A percentile compares a stretch with the other conserved stretches of the same genome.
Conservation (phyloP, 2,113 vertebrate genomes). For the Pavo muticus region DNA sequence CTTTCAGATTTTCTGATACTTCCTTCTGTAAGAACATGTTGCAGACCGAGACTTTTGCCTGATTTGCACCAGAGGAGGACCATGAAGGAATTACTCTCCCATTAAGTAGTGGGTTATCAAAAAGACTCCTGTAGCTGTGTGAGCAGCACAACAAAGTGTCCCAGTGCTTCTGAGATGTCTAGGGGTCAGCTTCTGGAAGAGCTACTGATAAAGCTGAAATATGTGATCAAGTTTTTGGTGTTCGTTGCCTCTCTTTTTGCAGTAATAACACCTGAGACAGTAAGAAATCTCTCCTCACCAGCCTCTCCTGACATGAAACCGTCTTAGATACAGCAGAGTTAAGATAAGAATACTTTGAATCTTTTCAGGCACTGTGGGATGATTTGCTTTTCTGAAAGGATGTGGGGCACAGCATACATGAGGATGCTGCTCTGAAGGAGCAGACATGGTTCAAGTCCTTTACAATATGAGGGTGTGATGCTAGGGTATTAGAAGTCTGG, state of each 20-base stretch:
- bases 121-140: background rate
- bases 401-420: background rate
- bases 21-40: background rate
- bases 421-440: background rate
- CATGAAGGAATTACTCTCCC: background rate
- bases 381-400: background rate
- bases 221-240: background rate
- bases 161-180: background rate
- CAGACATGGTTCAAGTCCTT: background rate
- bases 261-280: background rate
- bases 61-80: background rate
- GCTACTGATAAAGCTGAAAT: background rate
- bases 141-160: fast-evolving
- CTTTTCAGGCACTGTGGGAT: background rate
- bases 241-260: background rate
- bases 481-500: background rate
- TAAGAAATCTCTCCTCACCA: background rate
- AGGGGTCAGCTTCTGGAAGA: background rate
- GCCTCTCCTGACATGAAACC: background rate
- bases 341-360: background rate
- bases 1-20: background rate
- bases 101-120: background rate
- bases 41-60: background rate
- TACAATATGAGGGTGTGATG: background rate
- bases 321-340: background rate